Base-by-base conservation (phyloP, 2,113 vertebrate species). In the Tretioscincus oriximinensis region DNA sequence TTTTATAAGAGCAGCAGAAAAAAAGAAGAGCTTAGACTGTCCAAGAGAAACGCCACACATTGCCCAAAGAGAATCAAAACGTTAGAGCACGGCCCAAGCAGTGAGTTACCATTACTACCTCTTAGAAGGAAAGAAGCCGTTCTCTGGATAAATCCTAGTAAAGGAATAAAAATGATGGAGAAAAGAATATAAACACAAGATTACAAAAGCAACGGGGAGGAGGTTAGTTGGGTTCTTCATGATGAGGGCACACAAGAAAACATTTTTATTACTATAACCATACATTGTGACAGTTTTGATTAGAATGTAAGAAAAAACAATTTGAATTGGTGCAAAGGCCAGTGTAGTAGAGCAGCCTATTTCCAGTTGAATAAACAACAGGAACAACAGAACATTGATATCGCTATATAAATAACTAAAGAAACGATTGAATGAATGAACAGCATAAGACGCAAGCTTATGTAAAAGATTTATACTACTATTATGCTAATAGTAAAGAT, bases 111-210 rank as follows among this genome's bases (percentile, higher is more conserved):
- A 91, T 95, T 95, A 96, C 95, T 97, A 98, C 97, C 97, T 98
- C 94, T 95, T 93, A 96, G 96, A 95, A 96, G 95, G 94, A 97
- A 96, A 97, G 96, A 92, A 90, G 96, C 81, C 86, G 95, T 95
- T 97, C 95, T 94, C 94, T 97, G 95, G 95, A 96, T 92, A 95
- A 97, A 88, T 92, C 97, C 97, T 98, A 94, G 95, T 94, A 94
- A 94, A 93, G 95, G 95, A 95, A 97, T 96, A 94, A 92, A 92
- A 90, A 81, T 0, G 35, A 78, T 0, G 83, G 88, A 92, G 93
- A 93, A 96, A 76, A 69, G 74, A 77, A 87, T 60, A 81, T 0
- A 9, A 61, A 14, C 5, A 8, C 0, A 1, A 10, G 1, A 22
- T 80, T 60, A 84, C 68, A 85, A 82, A 86, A 72, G 90, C 89